phyloP scores from a whole-genome alignment of 2,113 vertebrate genomes.

The Cichladusa arquata region DNA sequence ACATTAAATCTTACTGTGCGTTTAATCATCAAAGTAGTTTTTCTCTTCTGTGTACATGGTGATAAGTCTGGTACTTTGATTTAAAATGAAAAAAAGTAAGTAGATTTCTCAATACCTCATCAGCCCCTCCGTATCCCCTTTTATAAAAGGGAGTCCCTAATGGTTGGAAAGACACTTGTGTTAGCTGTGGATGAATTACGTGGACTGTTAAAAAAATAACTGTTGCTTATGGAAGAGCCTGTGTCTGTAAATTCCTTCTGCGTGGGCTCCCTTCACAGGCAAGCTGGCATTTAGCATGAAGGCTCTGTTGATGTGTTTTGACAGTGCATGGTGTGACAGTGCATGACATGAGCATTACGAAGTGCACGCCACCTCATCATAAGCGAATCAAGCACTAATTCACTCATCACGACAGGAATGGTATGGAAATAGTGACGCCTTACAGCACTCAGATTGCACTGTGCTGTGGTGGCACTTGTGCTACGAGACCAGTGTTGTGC shows the following conservation, averaged over 20 bases:
- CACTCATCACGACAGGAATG: background rate
- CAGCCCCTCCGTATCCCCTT: background rate
- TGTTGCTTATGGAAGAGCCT: conserved; percentile 12
- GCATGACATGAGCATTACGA: conserved; percentile 44
- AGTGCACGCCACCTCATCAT: background rate
- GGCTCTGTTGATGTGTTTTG: conserved; percentile 51
- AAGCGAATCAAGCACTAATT: conserved; percentile 10
- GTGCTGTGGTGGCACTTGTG: background rate
- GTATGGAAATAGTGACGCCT: background rate
- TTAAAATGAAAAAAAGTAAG: background rate
- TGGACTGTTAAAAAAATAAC: conserved; percentile 38
- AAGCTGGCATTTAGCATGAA: conserved; percentile 48
- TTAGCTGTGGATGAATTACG: conserved; percentile 7
- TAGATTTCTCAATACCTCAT: background rate
- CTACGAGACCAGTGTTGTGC: background rate
- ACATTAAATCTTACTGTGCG: background rate
- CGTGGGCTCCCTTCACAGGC: conserved; percentile 44
- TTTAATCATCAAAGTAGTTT: background rate
- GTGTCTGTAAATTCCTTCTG: conserved; percentile 52
- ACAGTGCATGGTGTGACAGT: conserved; percentile 32
- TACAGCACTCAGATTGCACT: background rate
- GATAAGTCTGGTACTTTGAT: background rate
- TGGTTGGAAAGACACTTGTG: background rate
- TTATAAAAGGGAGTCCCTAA: background rate
- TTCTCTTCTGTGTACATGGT: background rate